Evolutionary conservation across 2,797 vertebrate species (phyloP), one percentile per base, ranked within the genome.

Genomic region (Crocidura indochinensis): DNA sequence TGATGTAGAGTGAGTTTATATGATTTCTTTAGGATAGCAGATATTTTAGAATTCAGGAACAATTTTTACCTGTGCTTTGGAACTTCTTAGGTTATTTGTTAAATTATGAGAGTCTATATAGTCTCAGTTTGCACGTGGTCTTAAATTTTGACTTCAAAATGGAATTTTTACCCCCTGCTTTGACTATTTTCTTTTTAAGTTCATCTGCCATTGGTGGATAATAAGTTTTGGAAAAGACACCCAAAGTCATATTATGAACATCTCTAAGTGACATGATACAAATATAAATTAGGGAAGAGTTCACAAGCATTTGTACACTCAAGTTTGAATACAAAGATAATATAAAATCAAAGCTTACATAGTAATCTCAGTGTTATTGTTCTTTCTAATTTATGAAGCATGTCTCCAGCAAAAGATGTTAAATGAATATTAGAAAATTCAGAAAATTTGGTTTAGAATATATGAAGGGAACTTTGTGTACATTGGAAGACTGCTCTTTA

Each of bases 381-480:
- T 80, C 75, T 85, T 85, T 74, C 76, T 17, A 81, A 19, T 62
- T 89, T 51, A 47, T 44, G 60, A 64, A 62, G 10, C 12, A 46
- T 64, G 15, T 38, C 44, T 85, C 10, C 51, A 62, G 26, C 69
- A 64, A 62, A 51, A 29, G 7, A 27, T 29, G 75, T 81, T 82
- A 69, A 51, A 44, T 69, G 44, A 75, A 29, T 85, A 72, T 20
- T 2, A 20, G 19, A 65, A 29, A 80, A 79, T 60, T 74, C 68
- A 74, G 75, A 53, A 62, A 85, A 85, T 29, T 85, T 88, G 27
- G 9, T 65, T 93, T 84, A 49, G 9, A 20, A 27, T 47, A 73
- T 76, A 8, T 79, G 71, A 27, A 24, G 27, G 22, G 46, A 62
- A 79, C 8, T 2, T 79, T 20, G 22, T n/a, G 0, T 62, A 29